phyloP scores from a whole-genome alignment of 2,888 invertebrate species.

The Augochlorella aurata region DNA sequence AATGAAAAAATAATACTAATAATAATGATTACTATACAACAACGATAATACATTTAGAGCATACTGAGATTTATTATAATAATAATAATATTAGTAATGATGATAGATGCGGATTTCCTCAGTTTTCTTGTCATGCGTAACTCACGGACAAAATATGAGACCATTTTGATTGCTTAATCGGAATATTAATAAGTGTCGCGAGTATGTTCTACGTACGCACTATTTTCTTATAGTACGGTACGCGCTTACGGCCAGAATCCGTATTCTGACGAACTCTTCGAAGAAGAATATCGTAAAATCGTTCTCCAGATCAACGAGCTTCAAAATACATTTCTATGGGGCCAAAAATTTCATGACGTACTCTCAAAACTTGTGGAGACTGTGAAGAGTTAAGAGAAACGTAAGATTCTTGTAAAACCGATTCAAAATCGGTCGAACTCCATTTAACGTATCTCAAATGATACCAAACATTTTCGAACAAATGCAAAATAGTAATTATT shows the following conservation, averaged over 20 bases:
- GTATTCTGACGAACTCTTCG: background rate
- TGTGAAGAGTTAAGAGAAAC: background rate
- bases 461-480: background rate
- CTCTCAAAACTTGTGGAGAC: background rate
- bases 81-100: constrained; percentile 75
- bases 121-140: constrained; percentile 51
- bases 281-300: background rate
- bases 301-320: background rate
- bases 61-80: constrained; percentile 79
- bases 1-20: constrained; percentile 24
- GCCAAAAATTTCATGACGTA: background rate
- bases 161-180: constrained; percentile 72
- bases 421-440: background rate
- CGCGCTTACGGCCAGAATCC: constrained; percentile 27
- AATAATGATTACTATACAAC: constrained; percentile 37
- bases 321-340: constrained; percentile 1
- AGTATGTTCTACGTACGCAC: constrained; percentile 49
- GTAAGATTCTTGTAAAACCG: background rate
- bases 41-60: constrained; percentile 75
- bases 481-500: background rate
- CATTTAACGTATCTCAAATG: background rate
- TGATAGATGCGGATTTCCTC: constrained; percentile 58
- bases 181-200: constrained; percentile 68
- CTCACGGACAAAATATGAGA: constrained; percentile 76
- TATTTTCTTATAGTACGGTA: background rate